Evolutionary conservation across 1,140 invertebrate species (phyloP).

Genomic region (Caerostris extrusa): DNA sequence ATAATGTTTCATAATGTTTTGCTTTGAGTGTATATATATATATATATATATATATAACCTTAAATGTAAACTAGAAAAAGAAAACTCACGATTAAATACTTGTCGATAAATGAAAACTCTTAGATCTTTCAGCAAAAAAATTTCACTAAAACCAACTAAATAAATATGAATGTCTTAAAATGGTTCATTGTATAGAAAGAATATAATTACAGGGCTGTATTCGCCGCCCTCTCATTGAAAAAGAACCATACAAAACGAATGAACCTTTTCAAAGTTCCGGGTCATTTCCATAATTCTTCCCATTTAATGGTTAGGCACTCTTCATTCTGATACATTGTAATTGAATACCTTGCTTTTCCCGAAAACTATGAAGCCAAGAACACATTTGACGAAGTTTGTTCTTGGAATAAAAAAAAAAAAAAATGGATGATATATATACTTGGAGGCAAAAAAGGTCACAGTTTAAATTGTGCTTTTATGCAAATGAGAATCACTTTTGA

Average conservation of each 20-base stretch:
- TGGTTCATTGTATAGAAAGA: background rate
- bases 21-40: no score
- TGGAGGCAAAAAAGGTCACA: background rate
- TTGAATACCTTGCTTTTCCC: background rate
- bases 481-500: constrained; percentile 12
- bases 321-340: constrained; percentile 11
- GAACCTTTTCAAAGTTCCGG: background rate
- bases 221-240: background rate
- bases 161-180: no score
- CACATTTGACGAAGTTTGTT: background rate
- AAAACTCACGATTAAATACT: no score
- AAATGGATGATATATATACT: background rate
- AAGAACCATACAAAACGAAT: background rate
- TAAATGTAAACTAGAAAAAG: no score
- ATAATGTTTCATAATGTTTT: no score
- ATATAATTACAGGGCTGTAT: background rate
- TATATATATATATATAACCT: no score
- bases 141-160: no score
- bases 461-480: constrained; percentile 26
- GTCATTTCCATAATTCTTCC: constrained; percentile 1
- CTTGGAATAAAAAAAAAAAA: background rate
- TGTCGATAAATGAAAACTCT: no score
- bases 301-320: background rate
- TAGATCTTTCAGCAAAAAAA: no score
- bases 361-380: background rate